A percentile compares a stretch with the other conserved stretches of the same genome.
These are phyloP conservation scores for Rhopalosiphum maidis DNA, from an alignment of 1,140 invertebrate genomes.

Conservation along the genomic window DNA sequence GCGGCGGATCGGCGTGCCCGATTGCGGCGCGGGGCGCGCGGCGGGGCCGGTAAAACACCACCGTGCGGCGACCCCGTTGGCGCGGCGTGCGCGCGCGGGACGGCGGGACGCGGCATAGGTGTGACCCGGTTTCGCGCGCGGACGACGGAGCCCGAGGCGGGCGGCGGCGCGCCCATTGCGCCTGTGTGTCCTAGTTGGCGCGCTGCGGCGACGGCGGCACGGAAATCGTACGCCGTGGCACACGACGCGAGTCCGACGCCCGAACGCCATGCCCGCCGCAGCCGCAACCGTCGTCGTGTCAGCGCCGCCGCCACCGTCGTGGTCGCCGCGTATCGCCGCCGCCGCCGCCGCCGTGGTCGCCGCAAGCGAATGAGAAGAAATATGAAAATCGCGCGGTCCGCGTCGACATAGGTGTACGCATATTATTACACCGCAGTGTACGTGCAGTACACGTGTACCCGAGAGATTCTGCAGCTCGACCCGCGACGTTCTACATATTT, in stretches of 20 bases:
- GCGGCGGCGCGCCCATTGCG: slow-evolving; percentile 15
- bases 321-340: neutral
- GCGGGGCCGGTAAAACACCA: neutral
- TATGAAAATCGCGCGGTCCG: neutral
- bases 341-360: neutral
- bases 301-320: neutral
- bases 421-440: too few species aligned
- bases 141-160: slow-evolving; percentile 20
- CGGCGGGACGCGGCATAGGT: neutral
- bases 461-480: too few species aligned
- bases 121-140: slow-evolving; percentile 49
- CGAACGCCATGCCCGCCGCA: slow-evolving; percentile 46
- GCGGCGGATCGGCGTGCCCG: neutral
- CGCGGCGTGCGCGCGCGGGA: neutral
- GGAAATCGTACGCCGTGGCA: neutral
- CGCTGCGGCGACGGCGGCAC: neutral
- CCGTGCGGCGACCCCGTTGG: neutral
- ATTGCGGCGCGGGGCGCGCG: neutral
- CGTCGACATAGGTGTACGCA: too few species aligned
- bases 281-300: neutral
- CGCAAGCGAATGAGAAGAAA: neutral
- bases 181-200: slow-evolving; percentile 50
- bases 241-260: slow-evolving; percentile 48
- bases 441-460: too few species aligned
- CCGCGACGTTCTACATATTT: neutral